Evolutionary conservation across 2,113 vertebrate genomes (phyloP).

Genomic region (Neoarius graeffei): DNA sequence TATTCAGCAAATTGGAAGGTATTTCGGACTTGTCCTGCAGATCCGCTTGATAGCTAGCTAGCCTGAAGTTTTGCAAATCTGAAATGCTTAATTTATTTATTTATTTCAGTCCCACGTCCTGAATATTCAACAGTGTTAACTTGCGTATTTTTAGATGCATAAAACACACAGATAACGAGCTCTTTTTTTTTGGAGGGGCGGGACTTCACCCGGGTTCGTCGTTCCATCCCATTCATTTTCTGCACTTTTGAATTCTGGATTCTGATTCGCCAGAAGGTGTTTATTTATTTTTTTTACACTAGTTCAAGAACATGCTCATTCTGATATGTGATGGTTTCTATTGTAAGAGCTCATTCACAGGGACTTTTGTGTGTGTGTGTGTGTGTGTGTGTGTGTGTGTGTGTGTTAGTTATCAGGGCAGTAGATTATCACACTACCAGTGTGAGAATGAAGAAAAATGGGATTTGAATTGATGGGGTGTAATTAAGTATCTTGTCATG

Average conservation of each 20-base stretch:
- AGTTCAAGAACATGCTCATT: not conserved
- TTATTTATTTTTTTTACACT: not conserved
- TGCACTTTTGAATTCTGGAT: not conserved
- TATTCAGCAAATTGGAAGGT: not conserved
- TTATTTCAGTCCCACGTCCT: not conserved
- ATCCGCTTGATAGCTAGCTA: not conserved
- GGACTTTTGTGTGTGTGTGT: not conserved
- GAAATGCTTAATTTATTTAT: too few relatives aligned
- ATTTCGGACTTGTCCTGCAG: not conserved
- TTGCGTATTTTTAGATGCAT: not conserved
- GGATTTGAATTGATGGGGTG: not conserved
- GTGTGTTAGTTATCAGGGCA: not conserved
- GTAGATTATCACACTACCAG: not conserved
- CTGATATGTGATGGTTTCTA: not conserved
- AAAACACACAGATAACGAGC: not conserved
- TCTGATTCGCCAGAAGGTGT: not conserved
- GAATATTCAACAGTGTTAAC: not conserved
- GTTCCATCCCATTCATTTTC: not conserved
- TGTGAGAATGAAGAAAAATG: not conserved
- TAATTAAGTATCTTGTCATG: slow-evolving; percentile 13
- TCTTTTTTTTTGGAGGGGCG: not conserved
- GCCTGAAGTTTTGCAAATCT: not conserved
- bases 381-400: not conserved
- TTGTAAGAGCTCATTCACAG: not conserved
- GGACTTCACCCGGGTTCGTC: not conserved